Evolutionary conservation across 1,140 invertebrate species (phyloP).

Genomic region (Drosophila littoralis): DNA sequence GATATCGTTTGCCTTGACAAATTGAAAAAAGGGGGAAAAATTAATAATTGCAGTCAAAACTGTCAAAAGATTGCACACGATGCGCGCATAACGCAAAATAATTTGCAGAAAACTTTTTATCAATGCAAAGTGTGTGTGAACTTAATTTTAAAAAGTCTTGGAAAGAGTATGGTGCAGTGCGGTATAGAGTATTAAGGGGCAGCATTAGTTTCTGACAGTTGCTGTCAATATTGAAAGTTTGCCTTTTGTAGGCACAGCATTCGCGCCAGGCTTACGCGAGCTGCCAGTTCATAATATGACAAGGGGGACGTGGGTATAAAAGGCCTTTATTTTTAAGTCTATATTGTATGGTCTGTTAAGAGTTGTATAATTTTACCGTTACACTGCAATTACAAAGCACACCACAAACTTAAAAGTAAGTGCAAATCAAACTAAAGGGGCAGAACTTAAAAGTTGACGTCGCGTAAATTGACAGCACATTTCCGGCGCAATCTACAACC

Average conservation of each 20-base stretch:
- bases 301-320: not conserved
- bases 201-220: conserved; percentile 46
- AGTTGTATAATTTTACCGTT: conserved; percentile 29
- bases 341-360: conserved; percentile 21
- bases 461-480: conserved; percentile 78
- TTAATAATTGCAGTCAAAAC: conserved; percentile 48
- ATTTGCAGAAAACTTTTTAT: conserved; percentile 29
- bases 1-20: conserved; percentile 14
- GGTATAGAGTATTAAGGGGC: conserved; percentile 26
- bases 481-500: conserved; percentile 61
- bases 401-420: conserved; percentile 32
- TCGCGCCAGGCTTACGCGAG: conserved; percentile 5
- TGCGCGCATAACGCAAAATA: not conserved
- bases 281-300: not conserved
- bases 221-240: conserved; percentile 53
- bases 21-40: conserved; percentile 17
- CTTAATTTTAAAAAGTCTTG: conserved; percentile 17
- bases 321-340: conserved; percentile 18
- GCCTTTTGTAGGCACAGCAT: conserved; percentile 28
- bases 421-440: conserved; percentile 51
- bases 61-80: conserved; percentile 33
- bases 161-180: not conserved
- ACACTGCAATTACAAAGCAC: conserved; percentile 35
- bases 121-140: conserved; percentile 24
- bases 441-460: conserved; percentile 39